Percentiles rank a stretch among this genome's conserved stretches.
These are phyloP conservation scores for Aptenodytes forsteri DNA, from an alignment of 2,113 vertebrate genomes.

Conservation along the genomic window DNA sequence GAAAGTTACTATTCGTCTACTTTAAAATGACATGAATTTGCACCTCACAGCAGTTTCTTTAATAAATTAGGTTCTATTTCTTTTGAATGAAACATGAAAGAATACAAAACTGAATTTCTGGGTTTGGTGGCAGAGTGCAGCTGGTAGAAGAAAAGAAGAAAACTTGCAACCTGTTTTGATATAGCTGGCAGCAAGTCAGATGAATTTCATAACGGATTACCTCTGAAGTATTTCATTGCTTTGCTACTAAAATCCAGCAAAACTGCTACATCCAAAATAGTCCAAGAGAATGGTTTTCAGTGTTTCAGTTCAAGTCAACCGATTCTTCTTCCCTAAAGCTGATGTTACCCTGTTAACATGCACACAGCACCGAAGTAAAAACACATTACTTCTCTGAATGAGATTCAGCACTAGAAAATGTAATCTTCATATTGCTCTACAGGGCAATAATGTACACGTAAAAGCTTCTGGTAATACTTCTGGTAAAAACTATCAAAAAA, in stretches of 20 bases:
- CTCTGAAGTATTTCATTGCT: not conserved
- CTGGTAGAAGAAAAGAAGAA: not conserved
- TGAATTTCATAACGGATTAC: not conserved
- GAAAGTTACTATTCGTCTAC: not conserved
- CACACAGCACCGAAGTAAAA: not conserved
- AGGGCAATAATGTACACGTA: rapidly evolving
- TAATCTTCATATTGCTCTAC: not conserved
- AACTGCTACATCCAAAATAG: not conserved
- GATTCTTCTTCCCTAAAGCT: not conserved
- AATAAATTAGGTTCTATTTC: not conserved
- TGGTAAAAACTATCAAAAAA: not conserved
- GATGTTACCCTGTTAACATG: not conserved
- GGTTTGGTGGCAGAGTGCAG: not conserved
- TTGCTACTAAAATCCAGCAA: not conserved
- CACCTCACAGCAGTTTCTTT: not conserved
- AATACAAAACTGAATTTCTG: not conserved
- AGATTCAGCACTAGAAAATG: not conserved
- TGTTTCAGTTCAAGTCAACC: not conserved
- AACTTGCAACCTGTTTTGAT: not conserved
- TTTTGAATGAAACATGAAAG: not conserved
- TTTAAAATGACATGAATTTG: not conserved
- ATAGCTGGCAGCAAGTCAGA: slow-evolving; percentile 1
- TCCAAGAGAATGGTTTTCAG: not conserved
- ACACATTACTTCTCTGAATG: not conserved
- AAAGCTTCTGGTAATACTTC: not conserved